These are phyloP conservation scores for Hydropotes inermis DNA, from an alignment of 2,113 vertebrate genomes.

Conservation along the genomic window DNA sequence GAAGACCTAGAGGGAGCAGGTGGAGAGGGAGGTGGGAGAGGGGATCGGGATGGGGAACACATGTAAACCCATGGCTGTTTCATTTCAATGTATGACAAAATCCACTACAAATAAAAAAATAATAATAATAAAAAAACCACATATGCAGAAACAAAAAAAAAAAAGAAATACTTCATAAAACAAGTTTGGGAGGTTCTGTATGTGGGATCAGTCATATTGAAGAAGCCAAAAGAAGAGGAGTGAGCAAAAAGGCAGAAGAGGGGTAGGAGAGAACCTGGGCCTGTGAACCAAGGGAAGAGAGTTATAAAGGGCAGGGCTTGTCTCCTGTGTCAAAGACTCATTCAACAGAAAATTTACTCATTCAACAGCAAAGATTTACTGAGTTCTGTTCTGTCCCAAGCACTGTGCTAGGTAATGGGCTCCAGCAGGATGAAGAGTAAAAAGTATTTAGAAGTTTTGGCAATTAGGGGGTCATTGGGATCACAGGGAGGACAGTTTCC, in stretches of 20 bases:
- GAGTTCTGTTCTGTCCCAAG: background rate
- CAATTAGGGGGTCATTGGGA: background rate
- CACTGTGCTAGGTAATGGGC: background rate
- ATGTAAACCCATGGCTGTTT: too few relatives aligned
- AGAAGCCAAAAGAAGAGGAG: background rate
- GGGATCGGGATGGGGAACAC: too few relatives aligned
- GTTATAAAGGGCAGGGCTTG: background rate
- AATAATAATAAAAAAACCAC: too few relatives aligned
- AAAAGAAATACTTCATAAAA: background rate
- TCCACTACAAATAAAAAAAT: too few relatives aligned
- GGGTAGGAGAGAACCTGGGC: background rate
- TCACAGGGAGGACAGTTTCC: background rate
- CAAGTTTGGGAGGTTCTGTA: background rate
- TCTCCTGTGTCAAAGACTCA: background rate
- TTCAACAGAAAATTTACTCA: background rate
- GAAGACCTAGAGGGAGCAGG: too few relatives aligned
- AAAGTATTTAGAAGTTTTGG: background rate
- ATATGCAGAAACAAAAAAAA: too few relatives aligned
- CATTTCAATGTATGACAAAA: too few relatives aligned
- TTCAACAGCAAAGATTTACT: background rate
- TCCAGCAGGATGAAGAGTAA: background rate
- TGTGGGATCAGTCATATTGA: background rate
- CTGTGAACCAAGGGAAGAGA: background rate
- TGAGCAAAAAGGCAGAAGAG: background rate
- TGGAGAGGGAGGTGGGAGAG: too few relatives aligned